These are phyloP conservation scores for Epinotia nisella DNA, from an alignment of 2,888 invertebrate species.

Conservation along the genomic window DNA sequence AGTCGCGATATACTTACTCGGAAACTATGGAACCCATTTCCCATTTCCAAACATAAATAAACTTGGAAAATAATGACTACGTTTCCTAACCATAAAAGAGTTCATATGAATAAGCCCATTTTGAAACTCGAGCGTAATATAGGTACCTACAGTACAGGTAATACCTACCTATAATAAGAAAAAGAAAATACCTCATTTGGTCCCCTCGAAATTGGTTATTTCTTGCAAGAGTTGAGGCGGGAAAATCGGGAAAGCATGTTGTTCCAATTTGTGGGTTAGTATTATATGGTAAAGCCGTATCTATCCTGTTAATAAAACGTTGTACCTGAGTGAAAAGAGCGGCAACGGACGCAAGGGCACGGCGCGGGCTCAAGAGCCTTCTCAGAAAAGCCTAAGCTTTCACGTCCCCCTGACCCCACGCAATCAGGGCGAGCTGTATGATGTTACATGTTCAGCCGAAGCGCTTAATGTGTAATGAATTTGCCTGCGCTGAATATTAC, in stretches of 20 bases:
- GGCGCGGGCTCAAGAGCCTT: conserved; percentile 38
- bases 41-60: no score
- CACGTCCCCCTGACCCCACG: conserved; percentile 42
- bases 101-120: no score
- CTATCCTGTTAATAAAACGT: conserved; percentile 37
- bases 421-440: conserved; percentile 37
- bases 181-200: conserved; percentile 2
- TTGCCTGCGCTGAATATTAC: conserved; percentile 23
- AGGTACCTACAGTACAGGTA: no score
- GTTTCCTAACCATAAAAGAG: no score
- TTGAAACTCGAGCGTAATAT: background rate
- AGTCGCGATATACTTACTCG: no score
- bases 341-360: conserved; percentile 36
- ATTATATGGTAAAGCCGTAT: conserved; percentile 39
- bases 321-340: conserved; percentile 35
- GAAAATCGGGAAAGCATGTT: background rate
- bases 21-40: no score
- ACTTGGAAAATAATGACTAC: no score
- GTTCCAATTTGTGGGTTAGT: conserved; percentile 23
- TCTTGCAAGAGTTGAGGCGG: conserved; percentile 12
- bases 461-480: conserved; percentile 32
- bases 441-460: conserved; percentile 16
- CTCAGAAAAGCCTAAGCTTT: conserved; percentile 36
- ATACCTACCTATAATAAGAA: background rate
- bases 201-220: conserved; percentile 18